Conservation (phyloP, 2,888 invertebrate species). For the Pediacus dermestoides region DNA sequence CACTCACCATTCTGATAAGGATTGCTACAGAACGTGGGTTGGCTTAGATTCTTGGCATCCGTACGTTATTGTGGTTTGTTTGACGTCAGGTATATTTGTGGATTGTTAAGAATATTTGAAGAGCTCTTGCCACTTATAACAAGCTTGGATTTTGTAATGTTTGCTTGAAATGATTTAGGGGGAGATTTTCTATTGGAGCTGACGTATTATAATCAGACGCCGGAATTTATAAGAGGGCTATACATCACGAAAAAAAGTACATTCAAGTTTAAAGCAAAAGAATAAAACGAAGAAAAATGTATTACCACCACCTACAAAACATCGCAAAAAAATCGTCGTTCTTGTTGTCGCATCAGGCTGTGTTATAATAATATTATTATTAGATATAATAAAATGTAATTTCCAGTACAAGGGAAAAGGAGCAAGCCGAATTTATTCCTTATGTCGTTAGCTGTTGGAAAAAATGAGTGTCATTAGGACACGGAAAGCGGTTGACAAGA, state of each 20-base stretch:
- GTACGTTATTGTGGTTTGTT: slow-evolving; percentile 1
- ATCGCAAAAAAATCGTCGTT: too few species aligned
- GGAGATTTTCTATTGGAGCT: slow-evolving; percentile 16
- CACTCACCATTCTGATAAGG: too few species aligned
- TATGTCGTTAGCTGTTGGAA: too few species aligned
- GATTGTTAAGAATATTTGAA: slow-evolving; percentile 10
- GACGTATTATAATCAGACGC: slow-evolving; percentile 17
- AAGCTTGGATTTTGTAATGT: slow-evolving; percentile 16
- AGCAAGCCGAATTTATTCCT: too few species aligned
- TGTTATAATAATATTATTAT: too few species aligned
- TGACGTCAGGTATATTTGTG: slow-evolving; percentile 6
- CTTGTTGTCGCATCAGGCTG: too few species aligned
- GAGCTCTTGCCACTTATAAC: slow-evolving; percentile 17
- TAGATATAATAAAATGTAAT: too few species aligned
- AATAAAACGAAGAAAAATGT: too few species aligned
- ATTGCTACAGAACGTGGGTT: too few species aligned
- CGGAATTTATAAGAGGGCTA: slow-evolving; percentile 13
- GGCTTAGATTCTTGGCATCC: too few species aligned
- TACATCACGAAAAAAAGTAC: slow-evolving; percentile 10
- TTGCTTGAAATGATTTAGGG: slow-evolving; percentile 15
- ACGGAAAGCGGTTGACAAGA: slow-evolving; percentile 23
- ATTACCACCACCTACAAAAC: too few species aligned
- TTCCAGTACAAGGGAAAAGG: too few species aligned
- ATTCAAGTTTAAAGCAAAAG: not conserved
- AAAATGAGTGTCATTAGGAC: slow-evolving; percentile 24